Percentiles rank a stretch among this genome's conserved stretches.
Evolutionary conservation across 2,888 invertebrate species (phyloP).

Genomic region (Euplagia quadripunctaria): DNA sequence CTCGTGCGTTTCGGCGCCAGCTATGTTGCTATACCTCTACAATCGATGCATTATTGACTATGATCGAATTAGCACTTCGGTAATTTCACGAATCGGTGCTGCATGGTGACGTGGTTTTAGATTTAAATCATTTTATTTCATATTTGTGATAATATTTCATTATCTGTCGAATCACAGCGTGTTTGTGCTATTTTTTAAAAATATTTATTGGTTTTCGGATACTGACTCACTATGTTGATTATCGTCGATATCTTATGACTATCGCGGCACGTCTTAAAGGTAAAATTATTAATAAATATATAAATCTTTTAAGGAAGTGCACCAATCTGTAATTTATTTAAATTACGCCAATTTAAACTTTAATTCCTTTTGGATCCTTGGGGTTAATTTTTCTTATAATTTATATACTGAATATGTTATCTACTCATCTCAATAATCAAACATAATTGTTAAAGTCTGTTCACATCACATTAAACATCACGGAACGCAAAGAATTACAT

Average conservation of each 20-base stretch:
- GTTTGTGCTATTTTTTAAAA: neutral
- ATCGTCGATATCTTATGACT: no score
- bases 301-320: neutral
- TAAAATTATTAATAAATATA: neutral
- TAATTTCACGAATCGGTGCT: constrained; percentile 1
- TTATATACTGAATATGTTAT: no score
- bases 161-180: neutral
- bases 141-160: neutral
- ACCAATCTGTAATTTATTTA: neutral
- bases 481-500: no score
- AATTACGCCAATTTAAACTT: neutral
- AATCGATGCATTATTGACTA: constrained; percentile 13
- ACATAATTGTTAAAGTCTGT: no score
- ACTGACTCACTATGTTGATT: neutral
- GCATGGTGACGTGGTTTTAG: neutral
- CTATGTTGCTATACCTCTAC: constrained; percentile 37
- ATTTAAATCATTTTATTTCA: neutral
- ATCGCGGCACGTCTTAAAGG: neutral
- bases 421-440: no score
- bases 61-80: constrained; percentile 2
- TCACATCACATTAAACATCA: no score
- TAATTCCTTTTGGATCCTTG: neutral
- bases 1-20: constrained; percentile 51
- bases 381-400: neutral
- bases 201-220: neutral